Percentiles rank a stretch among this genome's conserved stretches.
phyloP scores from a whole-genome alignment of 2,797 vertebrate species.

The Taeniopygia guttata region DNA sequence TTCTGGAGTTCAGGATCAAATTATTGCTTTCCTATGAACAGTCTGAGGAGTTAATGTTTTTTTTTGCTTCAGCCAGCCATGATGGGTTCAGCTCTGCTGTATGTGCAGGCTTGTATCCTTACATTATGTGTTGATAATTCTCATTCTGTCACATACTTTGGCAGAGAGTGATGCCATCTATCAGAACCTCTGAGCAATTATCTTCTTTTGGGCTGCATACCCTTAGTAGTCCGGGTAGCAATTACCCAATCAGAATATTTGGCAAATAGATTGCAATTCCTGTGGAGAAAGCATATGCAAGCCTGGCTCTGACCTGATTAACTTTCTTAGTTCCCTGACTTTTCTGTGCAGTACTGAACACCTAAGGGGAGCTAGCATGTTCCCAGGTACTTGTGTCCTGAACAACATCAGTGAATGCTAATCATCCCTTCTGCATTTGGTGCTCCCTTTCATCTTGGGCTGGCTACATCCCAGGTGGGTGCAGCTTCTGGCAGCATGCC shows the following conservation, averaged over 20 bases:
- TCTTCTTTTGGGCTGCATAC: slow-evolving; percentile 47
- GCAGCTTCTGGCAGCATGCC: slow-evolving; percentile 35
- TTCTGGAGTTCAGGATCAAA: slow-evolving; percentile 5
- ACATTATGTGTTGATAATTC: neutral
- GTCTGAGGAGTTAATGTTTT: neutral
- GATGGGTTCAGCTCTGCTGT: neutral
- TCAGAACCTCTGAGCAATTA: slow-evolving; percentile 39
- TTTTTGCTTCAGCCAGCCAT: neutral
- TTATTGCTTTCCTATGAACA: neutral
- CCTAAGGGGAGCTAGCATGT: neutral
- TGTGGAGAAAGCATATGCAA: slow-evolving; percentile 52
- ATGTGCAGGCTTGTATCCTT: neutral
- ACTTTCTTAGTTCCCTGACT: slow-evolving; percentile 36
- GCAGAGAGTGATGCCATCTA: slow-evolving; percentile 6
- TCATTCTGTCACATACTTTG: neutral
- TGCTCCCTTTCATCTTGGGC: slow-evolving; percentile 10
- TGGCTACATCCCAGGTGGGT: slow-evolving; percentile 32
- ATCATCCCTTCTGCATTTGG: slow-evolving; percentile 39
- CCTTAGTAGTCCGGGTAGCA: slow-evolving; percentile 67
- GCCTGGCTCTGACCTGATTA: slow-evolving; percentile 50
- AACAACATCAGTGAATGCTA: slow-evolving; percentile 31
- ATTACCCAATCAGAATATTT: slow-evolving; percentile 69
- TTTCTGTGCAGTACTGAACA: neutral
- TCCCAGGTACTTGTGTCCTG: slow-evolving; percentile 33
- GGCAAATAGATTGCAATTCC: slow-evolving; percentile 50